phyloP scores from a whole-genome alignment of 2,797 vertebrate genomes.

The Pseudopleuronectes americanus region DNA sequence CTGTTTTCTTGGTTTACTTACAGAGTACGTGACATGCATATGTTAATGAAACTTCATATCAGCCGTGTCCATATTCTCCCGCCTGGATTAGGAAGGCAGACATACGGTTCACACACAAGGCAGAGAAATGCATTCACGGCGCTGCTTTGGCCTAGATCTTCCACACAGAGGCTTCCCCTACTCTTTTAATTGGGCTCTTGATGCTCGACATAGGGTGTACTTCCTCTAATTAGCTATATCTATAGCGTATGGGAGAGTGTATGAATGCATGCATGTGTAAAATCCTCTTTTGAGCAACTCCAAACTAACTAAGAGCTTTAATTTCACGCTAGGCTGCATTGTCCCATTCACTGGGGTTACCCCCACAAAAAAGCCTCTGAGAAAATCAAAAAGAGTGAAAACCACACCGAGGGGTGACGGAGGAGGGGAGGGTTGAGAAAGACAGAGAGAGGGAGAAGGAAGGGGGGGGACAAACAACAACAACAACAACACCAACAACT shows the following conservation, averaged over 20 bases:
- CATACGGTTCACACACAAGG: constrained; percentile 64
- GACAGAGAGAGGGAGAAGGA: constrained; percentile 30
- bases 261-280: constrained; percentile 85
- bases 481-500: constrained; percentile 70
- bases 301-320: constrained; percentile 85
- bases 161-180: constrained; percentile 60
- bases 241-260: constrained; percentile 79
- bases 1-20: constrained; percentile 65
- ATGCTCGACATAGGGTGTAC: constrained; percentile 81
- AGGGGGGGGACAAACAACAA: constrained; percentile 68
- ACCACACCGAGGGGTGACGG: constrained; percentile 69
- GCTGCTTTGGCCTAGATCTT: constrained; percentile 70
- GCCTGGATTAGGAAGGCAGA: constrained; percentile 66
- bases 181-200: constrained; percentile 81
- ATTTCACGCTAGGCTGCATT: constrained; percentile 85
- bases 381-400: constrained; percentile 77
- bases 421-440: constrained; percentile 45
- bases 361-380: constrained; percentile 76
- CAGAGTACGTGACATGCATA: constrained; percentile 58
- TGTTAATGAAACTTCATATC: constrained; percentile 72
- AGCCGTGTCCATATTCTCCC: constrained; percentile 62
- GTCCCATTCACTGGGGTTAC: constrained; percentile 79
- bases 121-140: constrained; percentile 58
- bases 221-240: constrained; percentile 84
- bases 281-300: constrained; percentile 84